Conservation (phyloP, 2,888 invertebrate genomes). For the Lacanobia oleracea region DNA sequence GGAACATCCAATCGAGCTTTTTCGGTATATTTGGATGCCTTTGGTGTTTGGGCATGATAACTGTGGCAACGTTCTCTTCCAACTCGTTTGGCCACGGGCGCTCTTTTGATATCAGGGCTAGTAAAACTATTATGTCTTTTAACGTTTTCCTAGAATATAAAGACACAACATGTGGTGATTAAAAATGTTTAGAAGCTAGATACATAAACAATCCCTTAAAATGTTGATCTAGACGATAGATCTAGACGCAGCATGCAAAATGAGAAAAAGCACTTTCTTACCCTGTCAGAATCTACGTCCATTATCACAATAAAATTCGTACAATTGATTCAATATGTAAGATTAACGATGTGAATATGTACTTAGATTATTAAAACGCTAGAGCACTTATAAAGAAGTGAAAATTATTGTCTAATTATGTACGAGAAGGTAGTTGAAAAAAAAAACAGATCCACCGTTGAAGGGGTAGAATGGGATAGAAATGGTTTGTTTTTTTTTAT, state of each 20-base stretch:
- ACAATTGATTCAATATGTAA: not conserved
- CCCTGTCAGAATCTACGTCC: slow-evolving; percentile 60
- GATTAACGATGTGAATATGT: too few relatives aligned
- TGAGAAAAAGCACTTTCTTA: slow-evolving; percentile 23
- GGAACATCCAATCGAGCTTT: slow-evolving; percentile 69
- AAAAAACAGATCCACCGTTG: not conserved
- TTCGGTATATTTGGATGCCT: slow-evolving; percentile 56
- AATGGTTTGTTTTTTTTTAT: not conserved
- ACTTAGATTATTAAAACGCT: not conserved
- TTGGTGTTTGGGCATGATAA: slow-evolving; percentile 77
- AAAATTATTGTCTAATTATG: not conserved
- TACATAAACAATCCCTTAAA: not conserved
- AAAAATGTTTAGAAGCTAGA: not conserved
- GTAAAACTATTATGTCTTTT: slow-evolving; percentile 84
- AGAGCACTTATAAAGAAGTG: not conserved
- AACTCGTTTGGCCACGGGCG: slow-evolving; percentile 75
- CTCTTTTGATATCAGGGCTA: slow-evolving; percentile 77
- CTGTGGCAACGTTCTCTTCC: slow-evolving; percentile 86
- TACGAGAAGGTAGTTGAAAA: slow-evolving; percentile 13
- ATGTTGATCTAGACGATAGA: too few relatives aligned
- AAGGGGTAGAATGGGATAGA: too few relatives aligned
- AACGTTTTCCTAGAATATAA: slow-evolving; percentile 72
- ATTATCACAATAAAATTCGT: slow-evolving; percentile 21
- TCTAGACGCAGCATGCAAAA: not conserved
- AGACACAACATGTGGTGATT: not conserved